Evolutionary conservation across 2,888 invertebrate species (phyloP), one percentile per base, ranked within the genome.

Genomic region (Salticus scenicus): DNA sequence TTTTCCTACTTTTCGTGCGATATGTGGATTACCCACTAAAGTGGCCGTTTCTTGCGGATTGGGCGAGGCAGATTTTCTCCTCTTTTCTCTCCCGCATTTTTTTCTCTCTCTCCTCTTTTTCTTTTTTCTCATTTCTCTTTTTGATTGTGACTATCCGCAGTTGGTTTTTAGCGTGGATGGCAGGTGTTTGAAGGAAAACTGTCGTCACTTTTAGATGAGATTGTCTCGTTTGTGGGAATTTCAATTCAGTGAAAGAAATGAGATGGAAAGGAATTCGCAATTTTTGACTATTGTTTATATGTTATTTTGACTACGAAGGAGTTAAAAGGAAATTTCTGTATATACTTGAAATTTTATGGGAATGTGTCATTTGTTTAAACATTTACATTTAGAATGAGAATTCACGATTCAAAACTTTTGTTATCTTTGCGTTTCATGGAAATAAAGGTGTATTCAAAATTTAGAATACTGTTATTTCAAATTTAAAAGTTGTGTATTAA

Each of bases 21-120:
- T 77, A 84, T 77, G 77, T 84, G 83, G 83, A 84, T 84, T 84
- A 84, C 73, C 64, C 57, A 51, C 77, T 78, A 77, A 84, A 84
- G 76, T 83, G 82, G 82, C 72, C 51, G 77, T 84, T 77, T 77
- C 83, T 77, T 84, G 83, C 83, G 73, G 77, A 84, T 73, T 73
- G 83, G 83, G 77, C 77, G 77, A 72, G 72, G 83, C 77, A 67
- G 77, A 73, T 84, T 83, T 84, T 73, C 72, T 78, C 66, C 77
- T 84, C 77, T 83, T 84, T 77, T 69, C 31, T 31, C 33, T 51
- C 30, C 24, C 10, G 14, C 47, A 31, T 64, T 24, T 30, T 47
- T 57, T 70, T 70, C 42, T 67, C 33, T 63, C 24, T 67, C 63
- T 42, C 17, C 37, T 1, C 7, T 57, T 4, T 24, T 57, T 57